Evolutionary conservation across 2,113 vertebrate genomes (phyloP).

Genomic region (Hippocampus barbouri): DNA sequence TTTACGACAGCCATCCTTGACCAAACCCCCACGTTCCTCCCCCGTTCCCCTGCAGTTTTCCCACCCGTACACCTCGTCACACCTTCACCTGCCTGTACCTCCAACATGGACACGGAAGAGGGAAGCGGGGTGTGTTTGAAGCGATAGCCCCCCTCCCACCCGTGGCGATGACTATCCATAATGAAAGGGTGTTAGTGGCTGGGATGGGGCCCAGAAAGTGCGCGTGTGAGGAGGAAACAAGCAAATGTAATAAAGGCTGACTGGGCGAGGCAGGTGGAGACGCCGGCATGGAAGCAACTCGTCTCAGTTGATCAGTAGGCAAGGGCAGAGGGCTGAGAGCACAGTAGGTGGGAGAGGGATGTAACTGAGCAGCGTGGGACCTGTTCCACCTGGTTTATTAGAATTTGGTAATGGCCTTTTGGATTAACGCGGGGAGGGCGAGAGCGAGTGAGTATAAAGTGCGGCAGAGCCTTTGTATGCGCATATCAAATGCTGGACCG

Average conservation of each 20-base stretch:
- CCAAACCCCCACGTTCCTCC: background rate
- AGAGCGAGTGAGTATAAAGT: background rate
- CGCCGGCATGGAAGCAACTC: conserved; percentile 39
- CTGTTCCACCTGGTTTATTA: conserved; percentile 35
- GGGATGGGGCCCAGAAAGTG: conserved; percentile 21
- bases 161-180: conserved; percentile 33
- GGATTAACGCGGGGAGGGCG: background rate
- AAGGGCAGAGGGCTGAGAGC: conserved; percentile 12
- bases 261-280: conserved; percentile 38
- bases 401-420: conserved; percentile 3
- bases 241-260: conserved; percentile 41
- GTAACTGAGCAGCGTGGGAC: conserved; percentile 32
- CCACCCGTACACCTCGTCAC: conserved; percentile 14
- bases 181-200: conserved; percentile 48
- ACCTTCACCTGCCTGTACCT: conserved; percentile 39
- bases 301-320: conserved; percentile 32
- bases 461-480: background rate
- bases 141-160: conserved; percentile 52
- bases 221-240: conserved; percentile 16
- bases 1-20: conserved; percentile 34
- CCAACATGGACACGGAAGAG: conserved; percentile 16
- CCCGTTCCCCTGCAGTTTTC: conserved; percentile 4
- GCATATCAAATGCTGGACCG: background rate
- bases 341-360: conserved; percentile 26
- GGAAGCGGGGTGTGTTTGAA: conserved; percentile 39